These are phyloP conservation scores for Pterostichus niger DNA, from an alignment of 2,888 invertebrate species.

Conservation along the genomic window DNA sequence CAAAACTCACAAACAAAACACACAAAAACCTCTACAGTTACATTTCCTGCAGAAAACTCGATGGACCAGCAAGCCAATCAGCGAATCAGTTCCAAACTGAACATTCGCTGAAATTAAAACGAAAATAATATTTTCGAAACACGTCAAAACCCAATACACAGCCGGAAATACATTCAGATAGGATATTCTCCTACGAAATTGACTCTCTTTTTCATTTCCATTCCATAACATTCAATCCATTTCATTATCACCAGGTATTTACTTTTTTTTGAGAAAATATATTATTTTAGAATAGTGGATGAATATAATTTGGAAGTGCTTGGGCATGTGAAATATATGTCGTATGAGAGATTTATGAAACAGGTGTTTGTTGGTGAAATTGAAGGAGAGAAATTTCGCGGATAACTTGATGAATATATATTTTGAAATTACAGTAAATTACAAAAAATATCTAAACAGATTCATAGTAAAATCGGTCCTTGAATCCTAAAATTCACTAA, in stretches of 20 bases:
- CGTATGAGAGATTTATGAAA: too few relatives aligned
- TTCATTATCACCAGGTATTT: too few relatives aligned
- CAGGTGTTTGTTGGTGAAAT: too few relatives aligned
- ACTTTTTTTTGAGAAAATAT: too few relatives aligned
- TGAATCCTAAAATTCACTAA: too few relatives aligned
- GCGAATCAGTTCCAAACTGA: slow-evolving; percentile 32
- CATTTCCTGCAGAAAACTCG: slow-evolving; percentile 41
- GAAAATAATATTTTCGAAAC: slow-evolving; percentile 53
- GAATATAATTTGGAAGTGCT: not conserved
- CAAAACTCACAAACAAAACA: slow-evolving; percentile 32
- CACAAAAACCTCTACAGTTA: slow-evolving; percentile 14
- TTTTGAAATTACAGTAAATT: too few relatives aligned
- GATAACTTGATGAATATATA: too few relatives aligned
- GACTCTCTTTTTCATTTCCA: slow-evolving; percentile 42
- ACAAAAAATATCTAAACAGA: too few relatives aligned
- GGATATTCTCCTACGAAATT: slow-evolving; percentile 12
- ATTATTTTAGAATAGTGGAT: too few relatives aligned
- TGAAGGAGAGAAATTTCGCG: too few relatives aligned
- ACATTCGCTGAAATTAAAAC: slow-evolving; percentile 48
- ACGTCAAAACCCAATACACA: slow-evolving; percentile 45
- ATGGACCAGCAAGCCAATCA: slow-evolving; percentile 24
- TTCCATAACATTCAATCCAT: not conserved
- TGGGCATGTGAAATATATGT: too few relatives aligned
- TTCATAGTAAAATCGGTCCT: too few relatives aligned
- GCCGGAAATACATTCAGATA: slow-evolving; percentile 29